Conservation (phyloP, 1,140 invertebrate genomes). For the Panulirus ornatus region DNA sequence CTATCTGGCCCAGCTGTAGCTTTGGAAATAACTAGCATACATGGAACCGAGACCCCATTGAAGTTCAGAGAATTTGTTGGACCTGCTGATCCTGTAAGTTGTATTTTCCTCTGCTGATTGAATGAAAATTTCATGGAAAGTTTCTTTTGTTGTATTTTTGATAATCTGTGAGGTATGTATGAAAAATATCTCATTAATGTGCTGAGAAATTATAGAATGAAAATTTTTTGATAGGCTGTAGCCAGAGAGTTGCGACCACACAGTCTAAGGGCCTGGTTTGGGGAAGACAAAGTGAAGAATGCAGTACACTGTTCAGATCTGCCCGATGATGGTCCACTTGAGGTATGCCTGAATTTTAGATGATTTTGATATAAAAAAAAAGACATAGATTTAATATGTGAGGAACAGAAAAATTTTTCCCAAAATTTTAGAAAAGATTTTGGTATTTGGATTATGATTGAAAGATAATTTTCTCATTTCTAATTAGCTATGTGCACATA, state of each 20-base stretch:
- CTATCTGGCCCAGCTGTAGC: conserved; percentile 90
- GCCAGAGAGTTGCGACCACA: conserved; percentile 89
- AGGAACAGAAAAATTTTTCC: too few species aligned
- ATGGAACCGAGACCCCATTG: conserved; percentile 80
- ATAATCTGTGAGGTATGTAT: too few species aligned
- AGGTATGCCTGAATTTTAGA: conserved; percentile 81
- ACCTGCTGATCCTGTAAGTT: conserved; percentile 90
- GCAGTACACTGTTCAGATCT: conserved; percentile 96
- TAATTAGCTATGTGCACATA: too few species aligned
- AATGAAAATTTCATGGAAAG: too few species aligned
- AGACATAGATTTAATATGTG: too few species aligned
- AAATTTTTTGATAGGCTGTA: conserved; percentile 84
- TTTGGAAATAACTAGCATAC: conserved; percentile 87
- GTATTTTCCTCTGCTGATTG: conserved; percentile 13
- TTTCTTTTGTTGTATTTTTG: too few species aligned
- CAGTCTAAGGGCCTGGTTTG: conserved; percentile 90
- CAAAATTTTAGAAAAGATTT: too few species aligned
- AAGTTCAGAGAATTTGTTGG: conserved; percentile 92
- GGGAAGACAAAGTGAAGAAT: conserved; percentile 90
- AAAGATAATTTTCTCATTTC: too few species aligned
- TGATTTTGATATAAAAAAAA: too few species aligned
- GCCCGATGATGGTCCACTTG: conserved; percentile 89
- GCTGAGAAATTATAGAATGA: too few species aligned
- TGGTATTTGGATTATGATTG: too few species aligned
- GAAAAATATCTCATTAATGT: too few species aligned